Conservation (phyloP, 2,888 invertebrate species). For the Lasioglossum pauxillum region DNA sequence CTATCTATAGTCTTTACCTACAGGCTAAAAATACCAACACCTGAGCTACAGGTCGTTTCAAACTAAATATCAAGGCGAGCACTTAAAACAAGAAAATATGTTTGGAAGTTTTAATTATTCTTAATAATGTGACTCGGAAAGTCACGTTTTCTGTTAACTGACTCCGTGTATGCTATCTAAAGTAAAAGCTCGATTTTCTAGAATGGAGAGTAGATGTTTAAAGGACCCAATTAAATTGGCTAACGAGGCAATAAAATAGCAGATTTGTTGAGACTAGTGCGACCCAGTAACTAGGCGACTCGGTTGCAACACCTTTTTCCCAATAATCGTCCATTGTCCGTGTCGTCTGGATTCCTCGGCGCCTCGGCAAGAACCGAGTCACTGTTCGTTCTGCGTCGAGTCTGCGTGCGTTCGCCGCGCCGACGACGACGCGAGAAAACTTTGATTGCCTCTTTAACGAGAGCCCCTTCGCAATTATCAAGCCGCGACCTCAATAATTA, state of each 20-base stretch:
- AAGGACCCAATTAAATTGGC: not conserved
- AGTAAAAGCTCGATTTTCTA: not conserved
- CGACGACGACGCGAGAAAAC: conserved; percentile 53
- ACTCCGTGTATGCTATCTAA: not conserved
- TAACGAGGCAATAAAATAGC: conserved; percentile 44
- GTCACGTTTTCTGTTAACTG: not conserved
- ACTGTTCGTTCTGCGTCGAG: conserved; percentile 33
- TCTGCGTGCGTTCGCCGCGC: conserved; percentile 16
- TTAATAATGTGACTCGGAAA: not conserved
- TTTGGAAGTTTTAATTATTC: not conserved
- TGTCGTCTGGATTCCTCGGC: conserved; percentile 41
- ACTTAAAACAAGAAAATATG: too few relatives aligned
- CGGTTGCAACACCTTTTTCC: conserved; percentile 45
- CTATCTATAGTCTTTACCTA: too few relatives aligned
- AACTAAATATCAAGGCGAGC: too few relatives aligned
- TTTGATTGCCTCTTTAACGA: conserved; percentile 60
- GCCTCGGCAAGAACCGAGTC: conserved; percentile 49
- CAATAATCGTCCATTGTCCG: conserved; percentile 61
- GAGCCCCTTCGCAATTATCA: conserved; percentile 54
- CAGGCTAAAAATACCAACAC: not conserved
- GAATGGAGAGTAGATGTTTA: not conserved
- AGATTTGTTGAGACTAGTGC: conserved; percentile 40
- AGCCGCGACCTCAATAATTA: conserved; percentile 69
- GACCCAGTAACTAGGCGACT: not conserved
- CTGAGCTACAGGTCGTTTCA: not conserved